Evolutionary conservation across 2,888 invertebrate genomes (phyloP).

Genomic region (Dorcus hopei): DNA sequence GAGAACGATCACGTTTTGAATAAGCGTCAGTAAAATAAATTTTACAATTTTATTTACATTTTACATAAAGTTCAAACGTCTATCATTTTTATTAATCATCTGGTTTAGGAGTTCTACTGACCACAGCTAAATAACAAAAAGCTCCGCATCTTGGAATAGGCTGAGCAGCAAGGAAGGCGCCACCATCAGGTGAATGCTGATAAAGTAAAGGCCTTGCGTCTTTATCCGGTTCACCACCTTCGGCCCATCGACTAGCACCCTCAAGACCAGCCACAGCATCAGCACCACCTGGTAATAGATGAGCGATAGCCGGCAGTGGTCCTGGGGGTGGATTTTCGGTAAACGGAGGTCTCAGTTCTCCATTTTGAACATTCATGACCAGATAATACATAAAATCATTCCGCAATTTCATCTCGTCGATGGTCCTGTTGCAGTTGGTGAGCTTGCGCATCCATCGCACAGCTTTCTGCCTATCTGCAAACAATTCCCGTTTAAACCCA

Average conservation of each 20-base stretch:
- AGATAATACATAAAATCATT: constrained; percentile 57
- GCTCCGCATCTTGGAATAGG: constrained; percentile 58
- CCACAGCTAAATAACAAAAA: constrained; percentile 58
- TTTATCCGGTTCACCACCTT: constrained; percentile 17
- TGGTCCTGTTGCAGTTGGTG: constrained; percentile 46
- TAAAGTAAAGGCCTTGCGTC: constrained; percentile 47
- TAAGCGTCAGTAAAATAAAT: not conserved
- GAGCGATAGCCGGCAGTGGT: constrained; percentile 47
- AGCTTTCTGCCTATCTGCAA: constrained; percentile 49
- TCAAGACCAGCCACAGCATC: constrained; percentile 26
- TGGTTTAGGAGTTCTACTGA: constrained; percentile 35
- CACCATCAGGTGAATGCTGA: constrained; percentile 56
- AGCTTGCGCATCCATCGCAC: constrained; percentile 54
- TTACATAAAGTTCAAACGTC: not conserved
- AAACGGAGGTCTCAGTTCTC: constrained; percentile 52
- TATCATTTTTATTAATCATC: not conserved
- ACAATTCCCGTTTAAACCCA: not conserved
- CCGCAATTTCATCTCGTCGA: constrained; percentile 53
- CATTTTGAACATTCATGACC: constrained; percentile 50
- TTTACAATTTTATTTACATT: not conserved
- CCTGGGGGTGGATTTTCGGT: constrained; percentile 51
- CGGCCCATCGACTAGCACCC: constrained; percentile 27
- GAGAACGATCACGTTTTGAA: too few species aligned
- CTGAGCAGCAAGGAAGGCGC: constrained; percentile 56
- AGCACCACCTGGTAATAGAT: constrained; percentile 47